Percentiles rank a stretch among this genome's conserved stretches.
Conservation (phyloP, 1,140 invertebrate species). For the Drosophila pachea region DNA sequence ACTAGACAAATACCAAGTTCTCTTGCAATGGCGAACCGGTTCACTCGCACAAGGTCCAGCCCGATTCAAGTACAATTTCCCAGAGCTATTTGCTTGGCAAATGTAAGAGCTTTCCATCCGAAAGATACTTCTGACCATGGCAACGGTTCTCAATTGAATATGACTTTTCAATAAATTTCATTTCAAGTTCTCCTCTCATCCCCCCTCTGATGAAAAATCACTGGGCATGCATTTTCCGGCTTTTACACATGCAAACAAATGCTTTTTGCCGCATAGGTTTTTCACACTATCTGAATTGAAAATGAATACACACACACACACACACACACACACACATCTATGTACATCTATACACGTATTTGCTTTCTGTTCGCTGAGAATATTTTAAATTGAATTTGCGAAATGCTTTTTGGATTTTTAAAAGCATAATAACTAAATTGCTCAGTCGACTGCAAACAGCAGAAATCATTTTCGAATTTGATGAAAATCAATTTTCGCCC, state of each 20-base stretch:
- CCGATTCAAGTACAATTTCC: too few species aligned
- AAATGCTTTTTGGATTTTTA: conserved; percentile 56
- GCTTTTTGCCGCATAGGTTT: neutral
- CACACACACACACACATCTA: too few species aligned
- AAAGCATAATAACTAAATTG: conserved; percentile 67
- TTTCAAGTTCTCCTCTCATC: conserved; percentile 2
- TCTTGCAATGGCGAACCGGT: too few species aligned
- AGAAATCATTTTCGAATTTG: conserved; percentile 38
- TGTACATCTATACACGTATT: neutral
- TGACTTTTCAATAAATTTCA: too few species aligned
- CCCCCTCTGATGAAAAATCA: conserved; percentile 40
- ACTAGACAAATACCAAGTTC: too few species aligned
- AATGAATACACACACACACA: too few species aligned
- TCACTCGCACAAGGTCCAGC: too few species aligned
- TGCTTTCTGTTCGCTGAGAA: conserved; percentile 32
- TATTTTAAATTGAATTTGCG: conserved; percentile 59
- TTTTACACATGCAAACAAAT: conserved; percentile 57
- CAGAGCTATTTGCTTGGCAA: too few species aligned
- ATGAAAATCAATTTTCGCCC: conserved; percentile 49
- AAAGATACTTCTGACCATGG: too few species aligned
- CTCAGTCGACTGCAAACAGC: conserved; percentile 26
- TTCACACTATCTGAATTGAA: conserved; percentile 6
- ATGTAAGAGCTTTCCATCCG: too few species aligned
- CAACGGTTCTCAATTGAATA: too few species aligned
- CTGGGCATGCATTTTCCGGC: conserved; percentile 32